phyloP scores from a whole-genome alignment of 2,888 invertebrate genomes.

The Drosophila aldrichi region DNA sequence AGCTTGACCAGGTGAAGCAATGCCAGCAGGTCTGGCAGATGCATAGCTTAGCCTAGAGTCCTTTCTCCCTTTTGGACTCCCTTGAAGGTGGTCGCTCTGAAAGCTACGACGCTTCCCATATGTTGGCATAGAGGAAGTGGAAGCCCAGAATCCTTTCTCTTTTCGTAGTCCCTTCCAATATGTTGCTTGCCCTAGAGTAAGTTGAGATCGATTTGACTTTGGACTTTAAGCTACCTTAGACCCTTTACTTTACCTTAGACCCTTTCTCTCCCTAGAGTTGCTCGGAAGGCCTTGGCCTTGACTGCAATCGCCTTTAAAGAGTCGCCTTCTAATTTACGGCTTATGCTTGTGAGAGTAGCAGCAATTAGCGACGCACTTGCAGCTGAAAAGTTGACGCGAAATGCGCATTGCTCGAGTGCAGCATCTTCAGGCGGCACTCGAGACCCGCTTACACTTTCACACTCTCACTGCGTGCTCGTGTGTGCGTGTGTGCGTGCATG shows the following conservation, averaged over 20 bases:
- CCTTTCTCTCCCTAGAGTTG: fast-evolving
- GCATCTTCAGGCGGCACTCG: constrained; percentile 28
- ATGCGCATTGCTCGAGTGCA: constrained; percentile 50
- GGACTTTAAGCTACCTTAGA: no score
- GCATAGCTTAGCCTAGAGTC: background rate
- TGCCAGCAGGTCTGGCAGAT: background rate
- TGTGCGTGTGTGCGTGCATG: constrained; percentile 35
- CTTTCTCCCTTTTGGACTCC: background rate
- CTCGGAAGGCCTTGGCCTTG: constrained; percentile 5
- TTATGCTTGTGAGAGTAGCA: background rate
- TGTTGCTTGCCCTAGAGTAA: no score
- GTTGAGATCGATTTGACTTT: no score
- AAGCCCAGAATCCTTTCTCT: background rate
- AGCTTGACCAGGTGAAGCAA: background rate
- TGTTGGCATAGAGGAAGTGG: no score
- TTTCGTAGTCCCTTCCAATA: no score
- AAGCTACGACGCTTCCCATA: background rate
- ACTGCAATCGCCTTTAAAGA: background rate
- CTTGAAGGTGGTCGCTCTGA: background rate
- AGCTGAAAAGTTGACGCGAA: constrained; percentile 33
- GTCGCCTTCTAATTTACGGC: background rate
- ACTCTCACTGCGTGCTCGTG: background rate
- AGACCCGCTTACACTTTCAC: constrained; percentile 4
- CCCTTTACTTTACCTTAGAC: no score
- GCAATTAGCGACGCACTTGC: constrained; percentile 44